Evolutionary conservation across 2,888 invertebrate species (phyloP).

Genomic region (Cerceris ruficornis): DNA sequence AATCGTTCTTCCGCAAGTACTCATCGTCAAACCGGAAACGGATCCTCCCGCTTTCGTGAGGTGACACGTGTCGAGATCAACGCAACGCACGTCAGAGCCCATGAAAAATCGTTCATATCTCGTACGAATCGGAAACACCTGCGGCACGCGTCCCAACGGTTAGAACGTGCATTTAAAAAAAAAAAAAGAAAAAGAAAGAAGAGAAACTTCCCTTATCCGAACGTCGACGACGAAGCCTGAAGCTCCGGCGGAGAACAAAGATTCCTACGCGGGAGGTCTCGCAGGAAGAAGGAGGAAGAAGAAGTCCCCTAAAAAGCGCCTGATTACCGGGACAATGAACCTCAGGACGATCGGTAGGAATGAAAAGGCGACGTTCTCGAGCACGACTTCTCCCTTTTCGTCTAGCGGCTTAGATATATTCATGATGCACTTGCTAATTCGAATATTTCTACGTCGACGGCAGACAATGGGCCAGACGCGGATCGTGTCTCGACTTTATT

Average conservation of each 20-base stretch:
- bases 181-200: neutral
- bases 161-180: neutral
- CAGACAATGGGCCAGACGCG: conserved; percentile 41
- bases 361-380: conserved; percentile 22
- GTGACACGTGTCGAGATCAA: conserved; percentile 56
- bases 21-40: conserved; percentile 43
- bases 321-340: conserved; percentile 73
- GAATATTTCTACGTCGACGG: conserved; percentile 28
- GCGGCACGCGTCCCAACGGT: conserved; percentile 58
- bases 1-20: conserved; percentile 20
- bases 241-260: conserved; percentile 30
- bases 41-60: conserved; percentile 35
- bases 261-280: conserved; percentile 27
- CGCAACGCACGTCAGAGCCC: conserved; percentile 24
- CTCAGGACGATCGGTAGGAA: conserved; percentile 10
- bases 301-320: conserved; percentile 49
- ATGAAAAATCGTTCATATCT: conserved; percentile 42
- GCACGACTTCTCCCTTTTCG: neutral
- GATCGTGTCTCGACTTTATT: conserved; percentile 30
- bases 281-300: neutral
- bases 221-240: neutral
- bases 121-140: conserved; percentile 63
- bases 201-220: neutral
- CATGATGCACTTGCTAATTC: conserved; percentile 48
- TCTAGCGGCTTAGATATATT: conserved; percentile 19